These are phyloP conservation scores for Zeuzera pyrina DNA, from an alignment of 2,888 invertebrate species.

Conservation along the genomic window DNA sequence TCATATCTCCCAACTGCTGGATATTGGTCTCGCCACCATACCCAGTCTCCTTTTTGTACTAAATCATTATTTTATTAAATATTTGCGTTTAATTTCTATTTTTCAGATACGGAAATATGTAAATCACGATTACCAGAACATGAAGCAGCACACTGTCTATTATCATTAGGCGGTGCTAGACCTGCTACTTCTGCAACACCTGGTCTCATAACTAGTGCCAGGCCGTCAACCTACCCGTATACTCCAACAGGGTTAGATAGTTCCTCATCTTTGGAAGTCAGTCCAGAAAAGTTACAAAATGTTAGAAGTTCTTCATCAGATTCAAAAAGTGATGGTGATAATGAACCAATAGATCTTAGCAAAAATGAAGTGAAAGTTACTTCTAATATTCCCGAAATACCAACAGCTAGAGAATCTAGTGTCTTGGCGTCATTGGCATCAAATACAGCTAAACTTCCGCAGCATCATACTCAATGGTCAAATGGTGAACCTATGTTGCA, in stretches of 20 bases:
- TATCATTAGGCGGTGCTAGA: constrained; percentile 79
- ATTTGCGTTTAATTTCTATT: background rate
- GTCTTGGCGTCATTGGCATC: constrained; percentile 76
- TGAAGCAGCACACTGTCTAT: constrained; percentile 87
- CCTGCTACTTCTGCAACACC: constrained; percentile 66
- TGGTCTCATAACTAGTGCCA: constrained; percentile 71
- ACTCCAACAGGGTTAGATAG: constrained; percentile 49
- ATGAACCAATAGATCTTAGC: constrained; percentile 68
- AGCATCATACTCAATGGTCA: constrained; percentile 68
- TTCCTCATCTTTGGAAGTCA: constrained; percentile 29
- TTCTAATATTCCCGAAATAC: constrained; percentile 63
- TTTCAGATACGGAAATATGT: constrained; percentile 76
- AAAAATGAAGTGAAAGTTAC: constrained; percentile 49
- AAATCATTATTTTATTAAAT: background rate
- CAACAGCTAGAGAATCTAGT: constrained; percentile 75
- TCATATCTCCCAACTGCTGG: no score
- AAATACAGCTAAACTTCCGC: constrained; percentile 75
- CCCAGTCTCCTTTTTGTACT: background rate
- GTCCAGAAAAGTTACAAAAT: constrained; percentile 36
- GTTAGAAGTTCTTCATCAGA: constrained; percentile 32
- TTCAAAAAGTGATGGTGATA: constrained; percentile 53
- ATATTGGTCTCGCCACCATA: no score
- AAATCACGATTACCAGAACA: constrained; percentile 84
- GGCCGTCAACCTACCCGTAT: constrained; percentile 81
- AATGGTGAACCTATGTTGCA: constrained; percentile 79